phyloP scores from a whole-genome alignment of 2,113 vertebrate species.

The Phalacrocorax aristotelis region DNA sequence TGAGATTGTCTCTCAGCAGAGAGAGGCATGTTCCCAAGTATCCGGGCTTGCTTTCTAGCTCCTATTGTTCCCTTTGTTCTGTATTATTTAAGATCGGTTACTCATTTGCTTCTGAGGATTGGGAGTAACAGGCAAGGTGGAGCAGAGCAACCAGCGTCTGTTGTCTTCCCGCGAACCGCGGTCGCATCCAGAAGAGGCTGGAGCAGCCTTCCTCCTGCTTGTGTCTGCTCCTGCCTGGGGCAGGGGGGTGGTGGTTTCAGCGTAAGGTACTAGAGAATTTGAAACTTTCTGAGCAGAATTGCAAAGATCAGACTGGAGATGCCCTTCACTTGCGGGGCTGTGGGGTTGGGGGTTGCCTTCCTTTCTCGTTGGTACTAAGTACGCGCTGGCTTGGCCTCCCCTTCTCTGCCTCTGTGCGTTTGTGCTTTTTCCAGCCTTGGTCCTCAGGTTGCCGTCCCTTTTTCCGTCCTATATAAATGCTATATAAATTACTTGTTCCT shows the following conservation, averaged over 20 bases:
- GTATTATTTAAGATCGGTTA: constrained; percentile 46
- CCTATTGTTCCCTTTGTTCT: constrained; percentile 60
- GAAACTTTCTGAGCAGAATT: neutral
- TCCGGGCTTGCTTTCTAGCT: constrained; percentile 3
- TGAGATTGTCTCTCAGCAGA: neutral
- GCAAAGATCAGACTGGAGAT: neutral
- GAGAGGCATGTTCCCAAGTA: constrained; percentile 4
- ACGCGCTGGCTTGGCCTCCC: accelerated
- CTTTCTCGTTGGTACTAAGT: neutral
- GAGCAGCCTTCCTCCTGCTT: neutral
- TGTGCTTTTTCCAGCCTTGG: neutral
- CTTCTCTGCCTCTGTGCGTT: neutral
- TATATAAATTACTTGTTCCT: neutral
- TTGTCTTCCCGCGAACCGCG: neutral
- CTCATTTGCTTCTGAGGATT: constrained; percentile 29
- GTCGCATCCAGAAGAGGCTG: neutral
- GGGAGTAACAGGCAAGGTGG: constrained; percentile 7
- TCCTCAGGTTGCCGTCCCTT: neutral
- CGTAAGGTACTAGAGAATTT: neutral
- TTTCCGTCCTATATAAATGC: neutral
- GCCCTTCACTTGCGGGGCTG: neutral
- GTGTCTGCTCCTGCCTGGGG: neutral
- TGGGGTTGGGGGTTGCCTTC: neutral
- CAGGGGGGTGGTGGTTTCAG: neutral
- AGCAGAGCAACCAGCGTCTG: neutral